phyloP scores from a whole-genome alignment of 2,888 invertebrate genomes.

The Physocephala rufipes region DNA sequence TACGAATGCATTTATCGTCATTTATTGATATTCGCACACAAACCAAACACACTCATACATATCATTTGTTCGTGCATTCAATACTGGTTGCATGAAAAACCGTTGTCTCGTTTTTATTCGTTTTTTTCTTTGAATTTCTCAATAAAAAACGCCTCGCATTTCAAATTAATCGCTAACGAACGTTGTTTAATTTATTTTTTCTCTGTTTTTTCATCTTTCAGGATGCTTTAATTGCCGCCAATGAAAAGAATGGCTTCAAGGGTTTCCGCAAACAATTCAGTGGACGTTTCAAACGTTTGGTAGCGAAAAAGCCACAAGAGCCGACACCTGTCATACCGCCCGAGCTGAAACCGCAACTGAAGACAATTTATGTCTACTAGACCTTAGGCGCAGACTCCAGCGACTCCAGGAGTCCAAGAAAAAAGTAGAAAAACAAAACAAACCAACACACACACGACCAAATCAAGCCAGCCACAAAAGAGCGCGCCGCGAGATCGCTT shows the following conservation, averaged over 20 bases:
- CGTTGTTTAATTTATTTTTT: constrained; percentile 9
- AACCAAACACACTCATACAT: too few species aligned
- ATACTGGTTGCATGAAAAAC: not conserved
- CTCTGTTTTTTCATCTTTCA: constrained; percentile 63
- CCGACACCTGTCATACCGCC: constrained; percentile 86
- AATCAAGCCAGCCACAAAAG: too few species aligned
- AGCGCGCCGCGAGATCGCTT: constrained; percentile 4
- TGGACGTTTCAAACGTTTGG: constrained; percentile 85
- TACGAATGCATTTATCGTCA: too few species aligned
- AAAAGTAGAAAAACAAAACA: constrained; percentile 37
- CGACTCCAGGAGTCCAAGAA: constrained; percentile 38
- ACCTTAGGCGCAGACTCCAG: constrained; percentile 58
- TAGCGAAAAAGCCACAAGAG: constrained; percentile 80
- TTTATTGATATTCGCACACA: too few species aligned
- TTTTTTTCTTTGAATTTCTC: not conserved
- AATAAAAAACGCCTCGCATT: not conserved
- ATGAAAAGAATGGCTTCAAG: constrained; percentile 78
- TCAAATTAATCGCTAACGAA: not conserved
- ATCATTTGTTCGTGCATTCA: too few species aligned
- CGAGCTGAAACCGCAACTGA: constrained; percentile 86
- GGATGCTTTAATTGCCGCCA: constrained; percentile 81
- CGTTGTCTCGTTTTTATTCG: not conserved
- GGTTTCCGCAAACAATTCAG: constrained; percentile 87
- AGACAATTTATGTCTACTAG: constrained; percentile 87
- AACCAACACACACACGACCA: too few species aligned